Conservation (phyloP, 2,888 invertebrate species). For the Eurytoma californica region DNA sequence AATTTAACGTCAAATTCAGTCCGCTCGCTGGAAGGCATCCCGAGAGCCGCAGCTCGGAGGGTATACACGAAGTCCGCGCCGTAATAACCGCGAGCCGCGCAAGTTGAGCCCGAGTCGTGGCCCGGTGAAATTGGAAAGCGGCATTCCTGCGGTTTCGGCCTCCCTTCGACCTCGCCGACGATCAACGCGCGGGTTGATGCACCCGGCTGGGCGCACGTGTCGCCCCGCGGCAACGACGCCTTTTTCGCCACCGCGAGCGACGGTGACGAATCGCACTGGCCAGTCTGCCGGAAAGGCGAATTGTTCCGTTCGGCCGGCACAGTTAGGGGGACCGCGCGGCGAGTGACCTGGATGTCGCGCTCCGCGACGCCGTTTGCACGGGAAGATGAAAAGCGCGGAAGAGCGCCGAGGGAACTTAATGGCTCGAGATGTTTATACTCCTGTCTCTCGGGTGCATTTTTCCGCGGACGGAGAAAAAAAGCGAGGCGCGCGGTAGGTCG, state of each 20-base stretch:
- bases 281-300: neutral
- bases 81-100: slow-evolving; percentile 27
- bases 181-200: slow-evolving; percentile 32
- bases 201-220: neutral
- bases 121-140: slow-evolving; percentile 56
- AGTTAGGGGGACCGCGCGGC: neutral
- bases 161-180: slow-evolving; percentile 40
- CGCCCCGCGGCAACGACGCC: neutral
- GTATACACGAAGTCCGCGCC: neutral
- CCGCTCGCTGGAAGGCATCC: neutral
- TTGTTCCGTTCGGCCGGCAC: neutral
- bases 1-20: neutral
- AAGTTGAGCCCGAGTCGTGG: slow-evolving; percentile 17
- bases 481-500: slow-evolving; percentile 6
- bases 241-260: neutral
- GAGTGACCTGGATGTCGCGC: neutral
- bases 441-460: neutral
- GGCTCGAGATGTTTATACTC: slow-evolving; percentile 1
- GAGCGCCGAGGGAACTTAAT: too few species aligned
- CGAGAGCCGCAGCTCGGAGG: neutral
- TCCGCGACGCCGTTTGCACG: slow-evolving; percentile 9
- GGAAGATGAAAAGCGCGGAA: slow-evolving; percentile 24
- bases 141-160: slow-evolving; percentile 52
- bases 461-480: neutral
- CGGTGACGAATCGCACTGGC: neutral